Base-by-base conservation (phyloP, 2,113 vertebrate genomes). In the Aldabrachelys gigantea region DNA sequence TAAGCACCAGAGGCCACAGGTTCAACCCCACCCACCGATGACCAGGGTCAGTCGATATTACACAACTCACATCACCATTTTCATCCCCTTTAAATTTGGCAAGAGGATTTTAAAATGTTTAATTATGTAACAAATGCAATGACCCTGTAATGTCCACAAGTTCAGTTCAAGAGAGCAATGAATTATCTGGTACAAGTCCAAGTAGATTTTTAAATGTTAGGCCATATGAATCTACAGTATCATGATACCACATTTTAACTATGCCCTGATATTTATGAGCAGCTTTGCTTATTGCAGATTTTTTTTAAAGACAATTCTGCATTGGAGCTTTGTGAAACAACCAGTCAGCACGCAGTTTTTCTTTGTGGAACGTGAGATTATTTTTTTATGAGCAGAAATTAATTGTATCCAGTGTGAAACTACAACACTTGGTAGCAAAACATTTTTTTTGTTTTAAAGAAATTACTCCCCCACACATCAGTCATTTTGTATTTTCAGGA, bases 61-160 rank as follows among this genome's bases (percentile, higher is more conserved):
- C 21, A 4, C 11, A 25, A 10, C 7, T 62, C 82, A 1, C 59
- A 21, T 6, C 4, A 1, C 2, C 1, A 0, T 10, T 89, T 52
- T n/a, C 21, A 2, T 29, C 3, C 13, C 2, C 21, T 0, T 0
- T 76, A 16, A 76, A 84, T 85, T 80, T 75, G 84, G 22, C 17
- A 80, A 38, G 3, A 6, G 16, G 29, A 6, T 38, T 81, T 75
- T 59, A 25, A 47, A 62, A 83, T 87, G 22, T 44, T 44, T 75
- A 38, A 22, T 75, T 75, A 24, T 24, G 8, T 3, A 22, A 75
- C 25, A 12, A 41, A 82, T 1, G 50, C 25, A 8, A 44, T 38
- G 49, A 85, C 5, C 52, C n/a, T 87, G 10, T 72, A 49, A 16
- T 47, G 0, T 0, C 27, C 82, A 27, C 56, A 84, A 56, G 16